phyloP scores from a whole-genome alignment of 2,113 vertebrate genomes.

The Petromus typicus region DNA sequence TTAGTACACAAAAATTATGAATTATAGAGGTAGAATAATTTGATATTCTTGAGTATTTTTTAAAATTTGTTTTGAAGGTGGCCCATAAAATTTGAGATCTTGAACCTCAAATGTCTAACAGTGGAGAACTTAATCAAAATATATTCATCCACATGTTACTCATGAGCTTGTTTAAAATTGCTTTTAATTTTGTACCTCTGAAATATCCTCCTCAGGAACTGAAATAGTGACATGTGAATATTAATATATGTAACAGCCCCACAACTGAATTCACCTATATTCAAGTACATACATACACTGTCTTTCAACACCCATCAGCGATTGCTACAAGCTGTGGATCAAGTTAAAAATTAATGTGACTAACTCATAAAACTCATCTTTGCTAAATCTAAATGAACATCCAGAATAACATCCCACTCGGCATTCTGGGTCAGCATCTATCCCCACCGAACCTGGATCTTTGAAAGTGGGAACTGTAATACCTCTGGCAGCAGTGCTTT shows the following conservation, averaged over 20 bases:
- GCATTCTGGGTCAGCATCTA: background rate
- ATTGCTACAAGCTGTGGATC: background rate
- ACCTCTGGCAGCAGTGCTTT: background rate
- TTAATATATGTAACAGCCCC: background rate
- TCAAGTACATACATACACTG: too few species aligned
- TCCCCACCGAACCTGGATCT: background rate
- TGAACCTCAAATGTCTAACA: background rate
- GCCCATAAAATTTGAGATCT: background rate
- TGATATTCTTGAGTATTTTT: background rate
- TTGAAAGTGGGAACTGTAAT: background rate
- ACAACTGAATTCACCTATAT: background rate
- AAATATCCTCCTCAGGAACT: background rate
- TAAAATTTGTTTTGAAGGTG: background rate
- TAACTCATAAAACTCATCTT: constrained; percentile 27
- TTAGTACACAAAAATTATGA: background rate
- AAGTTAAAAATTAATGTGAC: constrained; percentile 8
- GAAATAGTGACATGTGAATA: background rate
- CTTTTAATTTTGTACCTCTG: background rate
- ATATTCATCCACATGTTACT: background rate
- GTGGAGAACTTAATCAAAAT: background rate
- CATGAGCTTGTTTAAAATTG: background rate
- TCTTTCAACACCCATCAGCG: background rate
- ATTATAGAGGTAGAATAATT: background rate
- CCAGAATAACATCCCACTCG: background rate
- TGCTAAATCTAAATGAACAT: background rate